A percentile compares a stretch with the other conserved stretches of the same genome.
These are phyloP conservation scores for Bruchidius siliquastri DNA, from an alignment of 2,888 invertebrate species.

Conservation along the genomic window DNA sequence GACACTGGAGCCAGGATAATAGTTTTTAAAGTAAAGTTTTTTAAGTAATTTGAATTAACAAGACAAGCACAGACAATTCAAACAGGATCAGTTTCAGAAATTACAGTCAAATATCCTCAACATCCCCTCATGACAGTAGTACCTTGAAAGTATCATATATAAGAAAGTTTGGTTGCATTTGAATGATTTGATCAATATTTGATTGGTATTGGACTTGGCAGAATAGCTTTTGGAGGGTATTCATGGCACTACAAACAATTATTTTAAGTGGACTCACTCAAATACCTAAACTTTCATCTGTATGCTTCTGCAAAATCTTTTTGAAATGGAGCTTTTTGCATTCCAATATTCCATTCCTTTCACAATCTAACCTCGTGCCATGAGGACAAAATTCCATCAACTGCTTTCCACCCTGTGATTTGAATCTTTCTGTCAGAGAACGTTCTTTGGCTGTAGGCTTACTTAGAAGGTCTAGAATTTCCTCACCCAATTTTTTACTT, in stretches of 20 bases:
- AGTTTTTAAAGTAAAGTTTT: too few relatives aligned
- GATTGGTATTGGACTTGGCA: too few relatives aligned
- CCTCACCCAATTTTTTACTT: slow-evolving; percentile 91
- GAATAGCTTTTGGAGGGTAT: too few relatives aligned
- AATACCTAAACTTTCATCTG: slow-evolving; percentile 55
- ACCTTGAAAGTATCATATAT: too few relatives aligned
- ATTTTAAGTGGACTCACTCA: background rate
- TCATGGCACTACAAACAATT: too few relatives aligned
- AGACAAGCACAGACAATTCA: too few relatives aligned
- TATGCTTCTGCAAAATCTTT: slow-evolving; percentile 93
- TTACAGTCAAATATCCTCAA: too few relatives aligned
- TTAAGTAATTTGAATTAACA: too few relatives aligned
- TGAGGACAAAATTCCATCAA: slow-evolving; percentile 96
- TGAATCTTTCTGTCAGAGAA: slow-evolving; percentile 91
- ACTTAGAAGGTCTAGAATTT: slow-evolving; percentile 87
- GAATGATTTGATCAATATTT: too few relatives aligned
- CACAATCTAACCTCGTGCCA: slow-evolving; percentile 88
- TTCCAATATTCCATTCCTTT: slow-evolving; percentile 50
- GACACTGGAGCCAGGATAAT: too few relatives aligned
- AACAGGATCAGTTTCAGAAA: too few relatives aligned
- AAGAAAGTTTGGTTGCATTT: background rate
- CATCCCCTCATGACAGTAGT: too few relatives aligned
- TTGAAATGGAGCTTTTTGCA: slow-evolving; percentile 94
- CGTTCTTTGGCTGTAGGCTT: slow-evolving; percentile 96
- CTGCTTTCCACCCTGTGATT: slow-evolving; percentile 89